phyloP scores from a whole-genome alignment of 1,140 invertebrate genomes.

The Drosophila ambigua region DNA sequence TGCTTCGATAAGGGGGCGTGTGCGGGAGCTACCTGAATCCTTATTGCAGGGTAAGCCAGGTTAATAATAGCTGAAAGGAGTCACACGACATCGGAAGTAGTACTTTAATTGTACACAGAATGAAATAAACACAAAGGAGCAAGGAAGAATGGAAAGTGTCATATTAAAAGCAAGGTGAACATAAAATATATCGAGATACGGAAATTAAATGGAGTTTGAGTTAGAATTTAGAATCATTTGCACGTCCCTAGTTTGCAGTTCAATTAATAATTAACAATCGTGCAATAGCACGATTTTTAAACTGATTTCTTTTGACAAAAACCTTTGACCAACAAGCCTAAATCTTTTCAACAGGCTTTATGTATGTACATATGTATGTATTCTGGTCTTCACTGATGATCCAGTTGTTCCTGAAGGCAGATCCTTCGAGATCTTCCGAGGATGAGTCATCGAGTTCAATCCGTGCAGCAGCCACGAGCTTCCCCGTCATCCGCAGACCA shows the following conservation, averaged over 20 bases:
- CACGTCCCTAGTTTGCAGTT: too few species aligned
- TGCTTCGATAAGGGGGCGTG: slow-evolving; percentile 38
- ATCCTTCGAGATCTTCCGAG: too few species aligned
- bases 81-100: slow-evolving; percentile 9
- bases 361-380: too few species aligned
- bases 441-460: slow-evolving; percentile 76
- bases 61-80: background rate
- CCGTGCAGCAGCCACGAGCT: slow-evolving; percentile 70
- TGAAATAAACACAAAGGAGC: too few species aligned
- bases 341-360: too few species aligned
- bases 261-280: too few species aligned
- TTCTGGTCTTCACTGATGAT: too few species aligned
- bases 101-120: background rate
- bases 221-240: background rate
- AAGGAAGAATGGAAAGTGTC: too few species aligned
- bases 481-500: slow-evolving; percentile 28
- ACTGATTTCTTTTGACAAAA: too few species aligned
- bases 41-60: background rate
- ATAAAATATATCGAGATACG: background rate
- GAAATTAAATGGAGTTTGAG: background rate
- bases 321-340: too few species aligned
- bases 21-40: slow-evolving; percentile 19
- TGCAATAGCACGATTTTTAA: too few species aligned
- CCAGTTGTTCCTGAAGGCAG: too few species aligned
- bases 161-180: slow-evolving; percentile 3